phyloP scores from a whole-genome alignment of 2,797 vertebrate species.

The Pseudotriccus pelzelni region DNA sequence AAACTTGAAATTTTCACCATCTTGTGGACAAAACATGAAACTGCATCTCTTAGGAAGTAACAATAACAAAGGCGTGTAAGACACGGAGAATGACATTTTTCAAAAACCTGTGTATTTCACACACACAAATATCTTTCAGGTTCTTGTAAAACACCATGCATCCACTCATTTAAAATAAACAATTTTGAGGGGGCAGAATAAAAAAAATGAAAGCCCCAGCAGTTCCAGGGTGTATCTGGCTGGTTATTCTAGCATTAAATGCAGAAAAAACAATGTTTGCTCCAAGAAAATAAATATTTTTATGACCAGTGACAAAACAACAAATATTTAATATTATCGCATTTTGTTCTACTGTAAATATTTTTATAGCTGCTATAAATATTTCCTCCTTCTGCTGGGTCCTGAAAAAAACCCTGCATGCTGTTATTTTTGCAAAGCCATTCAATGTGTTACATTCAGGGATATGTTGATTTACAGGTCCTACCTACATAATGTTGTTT shows the following conservation, averaged over 20 bases:
- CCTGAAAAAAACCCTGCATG: background rate
- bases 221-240: background rate
- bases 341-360: slow-evolving; percentile 34
- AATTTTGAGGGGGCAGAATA: accelerated
- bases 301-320: background rate
- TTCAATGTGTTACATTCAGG: background rate
- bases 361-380: slow-evolving; percentile 27
- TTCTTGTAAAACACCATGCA: background rate
- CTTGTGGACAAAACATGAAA: slow-evolving; percentile 77
- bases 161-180: background rate
- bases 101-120: background rate
- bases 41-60: slow-evolving; percentile 50
- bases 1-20: slow-evolving; percentile 80
- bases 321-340: slow-evolving; percentile 24
- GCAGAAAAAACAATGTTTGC: background rate
- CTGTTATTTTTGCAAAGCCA: slow-evolving; percentile 7
- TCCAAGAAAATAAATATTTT: background rate
- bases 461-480: slow-evolving; percentile 33
- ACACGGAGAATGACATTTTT: background rate
- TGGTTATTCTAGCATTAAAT: background rate
- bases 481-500: slow-evolving; percentile 17
- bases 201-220: accelerated
- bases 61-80: slow-evolving; percentile 7
- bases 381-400: background rate
- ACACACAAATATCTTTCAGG: background rate